A percentile compares a stretch with the other conserved stretches of the same genome.
These are phyloP conservation scores for Lampris megalopsis DNA, from an alignment of 2,113 vertebrate species.

Conservation along the genomic window DNA sequence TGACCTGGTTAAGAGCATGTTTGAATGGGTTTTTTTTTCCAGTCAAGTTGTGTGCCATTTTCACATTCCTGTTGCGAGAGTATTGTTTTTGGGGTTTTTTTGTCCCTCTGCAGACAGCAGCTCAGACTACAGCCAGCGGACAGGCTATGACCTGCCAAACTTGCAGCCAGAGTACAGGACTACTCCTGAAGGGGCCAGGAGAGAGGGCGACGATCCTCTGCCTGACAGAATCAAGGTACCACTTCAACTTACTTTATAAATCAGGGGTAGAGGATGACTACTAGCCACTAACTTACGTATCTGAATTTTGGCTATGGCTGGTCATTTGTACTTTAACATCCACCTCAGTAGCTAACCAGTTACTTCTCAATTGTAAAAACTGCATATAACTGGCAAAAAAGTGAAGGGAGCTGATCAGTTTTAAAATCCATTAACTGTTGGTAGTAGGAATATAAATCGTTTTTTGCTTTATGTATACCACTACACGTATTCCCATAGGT, in stretches of 20 bases:
- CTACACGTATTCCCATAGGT: too few species aligned
- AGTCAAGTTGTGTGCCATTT: background rate
- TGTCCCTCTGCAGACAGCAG: constrained; percentile 84
- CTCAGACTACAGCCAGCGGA: constrained; percentile 92
- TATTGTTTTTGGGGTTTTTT: background rate
- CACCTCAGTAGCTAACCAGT: too few species aligned
- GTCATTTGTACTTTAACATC: too few species aligned
- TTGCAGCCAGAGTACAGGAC: constrained; percentile 86
- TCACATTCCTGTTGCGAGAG: background rate
- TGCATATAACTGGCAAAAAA: too few species aligned
- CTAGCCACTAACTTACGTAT: too few species aligned
- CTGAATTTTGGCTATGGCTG: too few species aligned
- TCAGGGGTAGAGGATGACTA: too few species aligned
- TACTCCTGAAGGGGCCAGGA: constrained; percentile 83
- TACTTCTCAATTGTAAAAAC: too few species aligned
- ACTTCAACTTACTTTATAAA: background rate
- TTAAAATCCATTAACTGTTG: too few species aligned
- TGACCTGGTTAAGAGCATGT: background rate
- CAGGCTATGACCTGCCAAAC: constrained; percentile 75
- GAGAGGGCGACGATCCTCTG: constrained; percentile 87
- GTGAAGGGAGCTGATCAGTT: too few species aligned
- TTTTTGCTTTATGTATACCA: too few species aligned
- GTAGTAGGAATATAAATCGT: too few species aligned
- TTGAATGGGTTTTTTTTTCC: background rate
- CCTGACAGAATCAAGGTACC: constrained; percentile 92